Percentiles rank a stretch among this genome's conserved stretches.
Conservation (phyloP, 2,888 invertebrate species). For the Nymphalis polychloros region DNA sequence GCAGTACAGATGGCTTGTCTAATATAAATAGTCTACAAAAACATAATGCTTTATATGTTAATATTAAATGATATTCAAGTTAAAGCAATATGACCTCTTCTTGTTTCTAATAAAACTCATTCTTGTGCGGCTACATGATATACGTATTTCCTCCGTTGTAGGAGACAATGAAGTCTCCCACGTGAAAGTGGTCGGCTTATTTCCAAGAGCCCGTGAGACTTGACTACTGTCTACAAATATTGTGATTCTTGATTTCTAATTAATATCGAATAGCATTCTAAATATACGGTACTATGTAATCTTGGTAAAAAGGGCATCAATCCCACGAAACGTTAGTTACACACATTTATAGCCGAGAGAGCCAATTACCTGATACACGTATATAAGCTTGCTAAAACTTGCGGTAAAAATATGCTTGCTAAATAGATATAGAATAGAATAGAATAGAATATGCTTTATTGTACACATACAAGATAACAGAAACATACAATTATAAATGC, state of each 20-base stretch:
- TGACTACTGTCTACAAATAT: conserved; percentile 40
- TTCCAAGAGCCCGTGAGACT: conserved; percentile 48
- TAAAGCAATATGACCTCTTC: neutral
- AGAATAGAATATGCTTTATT: no score
- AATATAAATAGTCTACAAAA: conserved; percentile 1
- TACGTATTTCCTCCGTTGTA: conserved; percentile 12
- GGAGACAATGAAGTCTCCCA: conserved; percentile 55
- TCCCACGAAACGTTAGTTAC: no score
- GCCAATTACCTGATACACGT: no score
- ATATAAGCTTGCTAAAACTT: no score
- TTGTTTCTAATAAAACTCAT: conserved; percentile 6
- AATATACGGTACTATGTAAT: neutral
- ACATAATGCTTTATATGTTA: neutral
- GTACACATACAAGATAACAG: no score
- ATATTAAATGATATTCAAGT: neutral
- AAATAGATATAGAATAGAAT: no score
- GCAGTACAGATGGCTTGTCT: neutral
- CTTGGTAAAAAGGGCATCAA: no score
- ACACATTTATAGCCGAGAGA: no score
- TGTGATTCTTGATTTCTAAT: conserved; percentile 30
- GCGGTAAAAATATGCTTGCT: no score
- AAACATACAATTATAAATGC: no score
- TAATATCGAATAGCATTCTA: conserved; percentile 28
- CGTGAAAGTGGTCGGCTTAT: conserved; percentile 61
- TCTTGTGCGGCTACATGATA: conserved; percentile 7